Evolutionary conservation across 2,113 vertebrate species (phyloP), one percentile per base, ranked within the genome.

Genomic region (Oriolus oriolus): DNA sequence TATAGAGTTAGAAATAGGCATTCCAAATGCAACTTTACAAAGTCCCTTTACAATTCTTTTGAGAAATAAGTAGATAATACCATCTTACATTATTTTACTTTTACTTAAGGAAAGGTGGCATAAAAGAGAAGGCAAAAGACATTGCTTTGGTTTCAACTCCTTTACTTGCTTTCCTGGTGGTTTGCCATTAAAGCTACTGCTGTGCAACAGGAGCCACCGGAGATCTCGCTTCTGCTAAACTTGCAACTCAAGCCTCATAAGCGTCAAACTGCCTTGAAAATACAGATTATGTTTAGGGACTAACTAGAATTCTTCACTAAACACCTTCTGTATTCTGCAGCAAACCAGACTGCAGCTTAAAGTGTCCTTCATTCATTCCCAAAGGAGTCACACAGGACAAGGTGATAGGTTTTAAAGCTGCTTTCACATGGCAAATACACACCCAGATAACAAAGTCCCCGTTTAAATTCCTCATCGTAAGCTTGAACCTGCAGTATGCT

Each of bases 201-300:
- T 73, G 39, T 59, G 35, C 21, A 66, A 24, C 3, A 28, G 26
- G 42, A 84, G 16, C 18, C 18, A 39, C 24, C 14, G 49, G 42
- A 75, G 47, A 41, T 50, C 7, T 70, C 17, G 16, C 13, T 45
- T 57, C 18, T 75, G 24, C 37, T 75, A 31, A 65, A 47, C 13
- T 60, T 63, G 28, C 28, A 65, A 30, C 17, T 70, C 50, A 28
- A 61, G n/a, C 1, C 8, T 70, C 13, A 5, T 8, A 61, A 8
- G 14, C 41, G 61, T 76, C 31, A 44, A 70, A 33, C 10, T 69
- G 31, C 13, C 47, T 37, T 81, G 41, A 52, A 93, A 93, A 84
- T 57, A 61, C 0, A 1, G 20, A 49, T 21, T 63, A 19, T 1
- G 1, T 8, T 44, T 31, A 49, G 8, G 42, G 13, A 27, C 13